These are phyloP conservation scores for Mesorhabditis sp. DNA, from an alignment of 2,888 invertebrate species.

Conservation along the genomic window DNA sequence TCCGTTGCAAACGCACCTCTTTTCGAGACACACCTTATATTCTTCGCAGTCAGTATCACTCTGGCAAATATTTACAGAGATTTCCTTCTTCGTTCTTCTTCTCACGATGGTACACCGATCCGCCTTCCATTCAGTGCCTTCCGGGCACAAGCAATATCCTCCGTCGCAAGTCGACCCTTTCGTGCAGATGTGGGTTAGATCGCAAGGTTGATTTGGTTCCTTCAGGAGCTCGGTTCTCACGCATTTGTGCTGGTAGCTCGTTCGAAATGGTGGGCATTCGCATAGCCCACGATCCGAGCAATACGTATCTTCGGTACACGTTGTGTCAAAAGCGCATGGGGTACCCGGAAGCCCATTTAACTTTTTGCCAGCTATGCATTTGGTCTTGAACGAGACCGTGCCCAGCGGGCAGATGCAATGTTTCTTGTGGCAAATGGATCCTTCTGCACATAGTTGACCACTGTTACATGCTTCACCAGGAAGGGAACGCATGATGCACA, in stretches of 20 bases:
- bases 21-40: slow-evolving; percentile 24
- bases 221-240: neutral
- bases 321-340: neutral
- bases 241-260: neutral
- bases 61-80: slow-evolving; percentile 12
- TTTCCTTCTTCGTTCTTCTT: neutral
- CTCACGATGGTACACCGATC: neutral
- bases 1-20: slow-evolving; percentile 27
- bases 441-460: slow-evolving; percentile 47
- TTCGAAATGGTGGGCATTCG: slow-evolving; percentile 16
- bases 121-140: slow-evolving; percentile 9
- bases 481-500: slow-evolving; percentile 36
- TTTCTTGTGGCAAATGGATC: slow-evolving; percentile 33
- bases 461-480: slow-evolving; percentile 48
- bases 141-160: slow-evolving; percentile 13
- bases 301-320: slow-evolving; percentile 18
- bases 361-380: slow-evolving; percentile 16
- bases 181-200: slow-evolving; percentile 7
- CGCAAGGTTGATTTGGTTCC: neutral
- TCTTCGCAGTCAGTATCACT: slow-evolving; percentile 26
- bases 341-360: neutral
- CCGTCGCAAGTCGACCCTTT: slow-evolving; percentile 11
- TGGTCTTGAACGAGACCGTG: neutral
- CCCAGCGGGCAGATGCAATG: slow-evolving; percentile 35
- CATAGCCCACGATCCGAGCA: slow-evolving; percentile 15